phyloP scores from a whole-genome alignment of 2,113 vertebrate species.

The Ornithorhynchus anatinus region DNA sequence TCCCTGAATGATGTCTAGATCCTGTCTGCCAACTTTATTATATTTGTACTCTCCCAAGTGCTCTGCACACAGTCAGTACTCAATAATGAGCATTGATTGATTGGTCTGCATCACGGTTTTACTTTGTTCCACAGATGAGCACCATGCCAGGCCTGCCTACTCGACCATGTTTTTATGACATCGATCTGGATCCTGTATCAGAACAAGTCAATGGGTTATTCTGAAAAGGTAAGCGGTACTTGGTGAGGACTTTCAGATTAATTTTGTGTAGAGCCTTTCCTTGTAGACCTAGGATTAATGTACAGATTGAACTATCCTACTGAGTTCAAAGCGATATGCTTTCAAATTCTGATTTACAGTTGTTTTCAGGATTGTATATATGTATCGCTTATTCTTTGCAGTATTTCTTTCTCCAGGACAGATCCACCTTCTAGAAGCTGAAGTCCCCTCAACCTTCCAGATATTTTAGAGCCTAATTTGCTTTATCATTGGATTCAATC shows the following conservation, averaged over 20 bases:
- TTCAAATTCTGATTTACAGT: slow-evolving; percentile 30
- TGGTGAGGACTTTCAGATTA: neutral
- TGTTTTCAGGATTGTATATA: slow-evolving; percentile 14
- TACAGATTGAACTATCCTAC: slow-evolving; percentile 18
- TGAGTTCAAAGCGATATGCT: slow-evolving; percentile 13
- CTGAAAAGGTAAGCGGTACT: slow-evolving; percentile 70
- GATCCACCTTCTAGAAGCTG: no score
- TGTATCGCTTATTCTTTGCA: neutral
- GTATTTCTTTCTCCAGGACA: no score
- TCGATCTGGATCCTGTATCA: slow-evolving; percentile 89
- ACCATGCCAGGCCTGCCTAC: slow-evolving; percentile 98
- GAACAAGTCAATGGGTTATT: slow-evolving; percentile 92
- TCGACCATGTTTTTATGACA: slow-evolving; percentile 97
- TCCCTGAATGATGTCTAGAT: no score
- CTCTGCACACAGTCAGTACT: no score
- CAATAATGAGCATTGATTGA: no score
- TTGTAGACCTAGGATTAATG: no score
- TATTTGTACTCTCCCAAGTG: no score
- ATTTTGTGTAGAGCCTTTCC: no score
- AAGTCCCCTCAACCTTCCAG: slow-evolving; percentile 6
- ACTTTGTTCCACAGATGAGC: slow-evolving; percentile 83
- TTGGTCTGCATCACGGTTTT: neutral
- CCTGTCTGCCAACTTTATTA: no score
- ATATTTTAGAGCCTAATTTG: slow-evolving; percentile 48
- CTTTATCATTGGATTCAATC: no score